Evolutionary conservation across 2,113 vertebrate species (phyloP), one percentile per base, ranked within the genome.

Genomic region (Nerophis lumbriciformis): DNA sequence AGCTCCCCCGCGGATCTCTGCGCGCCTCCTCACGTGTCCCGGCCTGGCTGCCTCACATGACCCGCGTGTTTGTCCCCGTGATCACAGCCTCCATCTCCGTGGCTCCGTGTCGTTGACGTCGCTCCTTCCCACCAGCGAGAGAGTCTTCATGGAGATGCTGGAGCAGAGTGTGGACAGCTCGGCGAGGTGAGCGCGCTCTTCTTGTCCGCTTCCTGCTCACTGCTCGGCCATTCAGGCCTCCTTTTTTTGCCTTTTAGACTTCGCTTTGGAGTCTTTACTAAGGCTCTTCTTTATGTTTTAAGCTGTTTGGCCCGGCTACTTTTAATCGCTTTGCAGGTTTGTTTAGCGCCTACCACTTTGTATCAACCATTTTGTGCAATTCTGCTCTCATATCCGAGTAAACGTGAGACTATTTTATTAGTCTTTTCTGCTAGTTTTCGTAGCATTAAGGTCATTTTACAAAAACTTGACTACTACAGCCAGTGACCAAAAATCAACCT

Each of bases 61-160:
- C 94, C 94, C 91, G 90, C 87, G 90, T 94, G 94, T 94, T 95
- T 95, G 94, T 93, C 93, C 94, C 93, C 93, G 94, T 95, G 94
- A 95, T 93, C 94, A 93, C 83, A 79, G 83, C 90, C 88, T 83
- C 90, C 89, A 88, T 86, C 89, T 84, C 86, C 77, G 19, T 19
- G 19, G 19, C 1, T 19, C 19, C 19, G 19, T 19, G 19, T 19
- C 19, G 19, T 19, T 19, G 19, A 85, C 83, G 77, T 81, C 83
- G 84, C 59, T 80, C 83, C 73, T 77, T 58, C 62, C 28, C 82
- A 69, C 80, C 79, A 19, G 19, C 1, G 75, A 76, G 50, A 68
- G 15, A 63, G 75, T 57, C 89, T 87, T 76, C 87, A 94, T 93
- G 93, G 94, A 94, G 90, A 92, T 95, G 91, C 90, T 94, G 87